Evolutionary conservation across 2,888 invertebrate genomes (phyloP).

Genomic region (Leuctra nigra): DNA sequence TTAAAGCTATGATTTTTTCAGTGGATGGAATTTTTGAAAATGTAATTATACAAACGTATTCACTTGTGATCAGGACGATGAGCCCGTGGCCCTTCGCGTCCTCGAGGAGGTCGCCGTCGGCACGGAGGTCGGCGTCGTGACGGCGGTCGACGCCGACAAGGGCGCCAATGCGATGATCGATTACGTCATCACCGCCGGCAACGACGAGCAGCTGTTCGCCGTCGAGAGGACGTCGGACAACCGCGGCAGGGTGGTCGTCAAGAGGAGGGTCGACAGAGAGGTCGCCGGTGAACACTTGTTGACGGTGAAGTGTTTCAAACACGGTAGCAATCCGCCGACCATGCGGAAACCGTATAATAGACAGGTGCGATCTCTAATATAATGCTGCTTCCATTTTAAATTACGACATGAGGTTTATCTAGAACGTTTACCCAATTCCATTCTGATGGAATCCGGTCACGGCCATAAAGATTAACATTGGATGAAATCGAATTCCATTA

Average conservation of each 20-base stretch:
- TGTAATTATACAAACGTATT: slow-evolving; percentile 3
- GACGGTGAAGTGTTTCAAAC: slow-evolving; percentile 64
- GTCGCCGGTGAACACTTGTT: slow-evolving; percentile 48
- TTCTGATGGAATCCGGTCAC: too few species aligned
- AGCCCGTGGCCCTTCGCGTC: slow-evolving; percentile 54
- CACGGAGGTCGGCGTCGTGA: slow-evolving; percentile 57
- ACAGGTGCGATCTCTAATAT: too few species aligned
- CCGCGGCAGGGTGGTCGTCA: slow-evolving; percentile 53
- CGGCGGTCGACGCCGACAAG: slow-evolving; percentile 68
- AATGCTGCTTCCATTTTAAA: too few species aligned
- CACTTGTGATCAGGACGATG: slow-evolving; percentile 52
- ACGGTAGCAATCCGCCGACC: slow-evolving; percentile 31
- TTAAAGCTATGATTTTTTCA: not conserved
- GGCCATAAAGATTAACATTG: too few species aligned
- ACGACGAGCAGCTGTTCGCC: slow-evolving; percentile 56
- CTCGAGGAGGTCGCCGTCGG: slow-evolving; percentile 62
- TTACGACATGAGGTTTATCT: too few species aligned
- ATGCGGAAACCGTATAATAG: slow-evolving; percentile 52
- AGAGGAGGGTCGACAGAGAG: slow-evolving; percentile 61
- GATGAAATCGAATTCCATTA: too few species aligned
- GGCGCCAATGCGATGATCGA: slow-evolving; percentile 68
- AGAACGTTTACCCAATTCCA: too few species aligned
- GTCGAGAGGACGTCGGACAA: slow-evolving; percentile 58
- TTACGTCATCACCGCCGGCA: slow-evolving; percentile 66
- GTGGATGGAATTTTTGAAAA: slow-evolving; percentile 3